Evolutionary conservation across 2,113 vertebrate species (phyloP).

Genomic region (Lepidothrix coronata): DNA sequence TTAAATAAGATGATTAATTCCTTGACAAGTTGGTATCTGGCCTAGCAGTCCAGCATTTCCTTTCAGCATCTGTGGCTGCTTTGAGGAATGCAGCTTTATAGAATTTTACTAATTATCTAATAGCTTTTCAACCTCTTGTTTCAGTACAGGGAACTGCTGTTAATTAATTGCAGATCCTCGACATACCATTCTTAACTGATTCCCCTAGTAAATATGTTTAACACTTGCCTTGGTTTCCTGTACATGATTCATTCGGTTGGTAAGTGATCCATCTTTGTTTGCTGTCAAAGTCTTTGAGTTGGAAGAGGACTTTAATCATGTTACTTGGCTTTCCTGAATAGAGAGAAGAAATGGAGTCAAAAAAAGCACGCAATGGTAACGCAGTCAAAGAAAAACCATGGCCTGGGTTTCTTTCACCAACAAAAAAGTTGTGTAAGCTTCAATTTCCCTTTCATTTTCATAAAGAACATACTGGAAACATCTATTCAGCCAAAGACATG

Average conservation of each 20-base stretch:
- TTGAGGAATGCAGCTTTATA: constrained; percentile 19
- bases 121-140: constrained; percentile 44
- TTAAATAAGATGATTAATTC: constrained; percentile 8
- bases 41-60: not conserved
- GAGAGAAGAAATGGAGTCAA: constrained; percentile 13
- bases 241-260: constrained; percentile 27
- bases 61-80: not conserved
- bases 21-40: constrained; percentile 30
- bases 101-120: constrained; percentile 43
- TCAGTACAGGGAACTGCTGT: not conserved
- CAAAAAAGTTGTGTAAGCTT: constrained; percentile 16
- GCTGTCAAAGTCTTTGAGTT: constrained; percentile 45
- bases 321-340: constrained; percentile 12
- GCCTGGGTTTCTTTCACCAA: constrained; percentile 18
- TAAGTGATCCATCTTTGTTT: constrained; percentile 53
- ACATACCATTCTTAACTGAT: constrained; percentile 50
- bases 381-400: not conserved
- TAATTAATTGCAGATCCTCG: constrained; percentile 31
- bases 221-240: constrained; percentile 59
- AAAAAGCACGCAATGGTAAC: not conserved
- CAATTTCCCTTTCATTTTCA: constrained; percentile 56
- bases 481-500: constrained; percentile 24
- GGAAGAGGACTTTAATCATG: constrained; percentile 31
- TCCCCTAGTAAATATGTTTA: constrained; percentile 53
- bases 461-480: constrained; percentile 12